Evolutionary conservation across 1,140 invertebrate species (phyloP).

Genomic region (Bombus cullumanus): DNA sequence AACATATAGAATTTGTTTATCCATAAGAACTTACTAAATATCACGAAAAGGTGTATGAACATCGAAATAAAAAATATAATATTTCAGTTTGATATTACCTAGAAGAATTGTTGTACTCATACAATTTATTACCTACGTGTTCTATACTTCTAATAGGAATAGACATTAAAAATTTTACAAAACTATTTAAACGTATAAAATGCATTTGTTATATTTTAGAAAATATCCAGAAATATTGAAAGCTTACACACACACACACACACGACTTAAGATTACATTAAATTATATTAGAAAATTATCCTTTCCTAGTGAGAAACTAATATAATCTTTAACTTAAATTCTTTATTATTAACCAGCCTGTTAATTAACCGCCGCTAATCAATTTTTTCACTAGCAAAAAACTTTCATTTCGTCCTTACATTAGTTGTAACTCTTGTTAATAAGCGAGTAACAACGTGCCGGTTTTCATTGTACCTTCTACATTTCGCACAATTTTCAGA

Average conservation of each 20-base stretch:
- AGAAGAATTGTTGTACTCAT: not conserved
- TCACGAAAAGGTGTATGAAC: not conserved
- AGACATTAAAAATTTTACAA: not conserved
- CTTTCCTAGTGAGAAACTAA: not conserved
- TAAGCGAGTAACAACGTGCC: not conserved
- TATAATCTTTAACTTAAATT: not conserved
- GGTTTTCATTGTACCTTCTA: not conserved
- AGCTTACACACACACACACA: rapidly evolving
- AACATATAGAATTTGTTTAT: not conserved
- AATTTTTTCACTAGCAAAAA: not conserved
- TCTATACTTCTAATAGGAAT: not conserved
- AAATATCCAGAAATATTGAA: not conserved
- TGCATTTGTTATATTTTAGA: not conserved
- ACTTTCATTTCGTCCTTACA: not conserved
- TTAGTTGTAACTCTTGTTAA: slow-evolving; percentile 3
- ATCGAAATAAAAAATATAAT: not conserved
- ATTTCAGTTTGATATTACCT: not conserved
- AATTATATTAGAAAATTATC: not conserved
- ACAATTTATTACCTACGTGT: not conserved
- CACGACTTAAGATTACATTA: not conserved
- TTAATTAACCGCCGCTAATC: not conserved
- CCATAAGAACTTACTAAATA: not conserved
- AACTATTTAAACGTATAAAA: not conserved
- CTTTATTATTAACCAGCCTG: not conserved
- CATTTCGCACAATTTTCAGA: slow-evolving; percentile 33